Evolutionary conservation across 1,140 invertebrate species (phyloP), one percentile per base, ranked within the genome.

Genomic region (Eurosta solidaginis): DNA sequence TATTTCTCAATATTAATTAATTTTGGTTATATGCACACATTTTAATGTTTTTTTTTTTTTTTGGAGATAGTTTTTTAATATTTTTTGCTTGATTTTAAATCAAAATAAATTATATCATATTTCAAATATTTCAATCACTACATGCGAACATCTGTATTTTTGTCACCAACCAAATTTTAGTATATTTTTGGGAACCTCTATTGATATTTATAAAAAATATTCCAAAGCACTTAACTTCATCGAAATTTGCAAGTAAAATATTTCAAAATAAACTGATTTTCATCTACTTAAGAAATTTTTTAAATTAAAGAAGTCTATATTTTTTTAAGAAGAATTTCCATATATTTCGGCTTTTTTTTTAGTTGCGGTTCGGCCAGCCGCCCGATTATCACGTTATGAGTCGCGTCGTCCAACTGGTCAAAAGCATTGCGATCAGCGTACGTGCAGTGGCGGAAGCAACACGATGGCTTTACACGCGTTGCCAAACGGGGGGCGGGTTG

Each of bases 381-480:
- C 25, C 45, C 75, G 78, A 77, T 79, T 77, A 68, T 77, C 54
- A 79, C 75, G 74, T 76, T 79, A 73, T 77, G 78, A 79, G 68
- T 77, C 78, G 78, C 78, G 74, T 77, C 75, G 78, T 52, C 47
- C 54, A 77, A 79, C 78, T 79, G 74, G 40, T 44, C 73, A 17
- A 75, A 45, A 22, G 42, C 45, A 68, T 20, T 40, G 33, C 33
- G 33, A 17, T 33, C 33, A 68, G 59, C 59, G 59, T 29, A 7
- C 59, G 59, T 42, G 59, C 59, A 1, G 20, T 47, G 42, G 3
- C 44, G 7, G 22, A 20, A 25, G 68, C 44, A 29, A 33, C 36
- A 47, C 73, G 25, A 49, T 17, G 29, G 12, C 75, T 29, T 45
- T 14, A 29, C n/a, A 17, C 6, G 42, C 12, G 1, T 29, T 12